Evolutionary conservation across 1,140 invertebrate genomes (phyloP), one percentile per base, ranked within the genome.

Genomic region (Ostrea denselamellosa): DNA sequence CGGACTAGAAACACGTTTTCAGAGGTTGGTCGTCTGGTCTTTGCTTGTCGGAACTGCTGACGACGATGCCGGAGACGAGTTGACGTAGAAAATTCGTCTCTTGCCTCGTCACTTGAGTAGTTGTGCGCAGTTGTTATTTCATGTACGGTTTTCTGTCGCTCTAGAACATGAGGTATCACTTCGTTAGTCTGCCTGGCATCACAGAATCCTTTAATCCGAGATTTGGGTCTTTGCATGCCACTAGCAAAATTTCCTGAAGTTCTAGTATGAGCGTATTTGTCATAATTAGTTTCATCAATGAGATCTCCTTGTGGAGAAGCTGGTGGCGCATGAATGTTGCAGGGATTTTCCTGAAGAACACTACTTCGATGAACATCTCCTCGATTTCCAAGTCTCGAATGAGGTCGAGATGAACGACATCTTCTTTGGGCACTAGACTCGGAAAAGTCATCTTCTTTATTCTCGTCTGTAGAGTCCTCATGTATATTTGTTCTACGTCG

Each of bases 1-100:
- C 89, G 83, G 44, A 89, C 86, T 53, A 89, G 86, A 86, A 83
- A 89, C 25, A 89, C 89, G 71, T 89, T 89, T 86, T 89, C 89
- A 34, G 89, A 89, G n/a, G 86, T 58, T 44, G 89, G 89, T 71
- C 89, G 56, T 71, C 52, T 89, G 28, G 71, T 44, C 58, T 86
- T 58, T 53, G 86, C 58, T 52, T 85, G 85, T 52, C 58, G 85
- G 9, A 85, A 83, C 65, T 89, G 89, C 34, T 89, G 89, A 9
- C 86, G 71, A 17, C 89, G 54, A 54, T 89, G 89, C 44, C 85
- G 52, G 51, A 71, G 84, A 68, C 54, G 62, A 8, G 89, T 58
- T 8, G 89, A 77, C 25, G 68, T 77, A 44, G 51, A n/a, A 34
- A 71, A 77, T 52, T 87, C 88, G 14, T 86, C 83, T 54, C 54